phyloP scores from a whole-genome alignment of 2,888 invertebrate species.

The Brachynemurus nebulosus region DNA sequence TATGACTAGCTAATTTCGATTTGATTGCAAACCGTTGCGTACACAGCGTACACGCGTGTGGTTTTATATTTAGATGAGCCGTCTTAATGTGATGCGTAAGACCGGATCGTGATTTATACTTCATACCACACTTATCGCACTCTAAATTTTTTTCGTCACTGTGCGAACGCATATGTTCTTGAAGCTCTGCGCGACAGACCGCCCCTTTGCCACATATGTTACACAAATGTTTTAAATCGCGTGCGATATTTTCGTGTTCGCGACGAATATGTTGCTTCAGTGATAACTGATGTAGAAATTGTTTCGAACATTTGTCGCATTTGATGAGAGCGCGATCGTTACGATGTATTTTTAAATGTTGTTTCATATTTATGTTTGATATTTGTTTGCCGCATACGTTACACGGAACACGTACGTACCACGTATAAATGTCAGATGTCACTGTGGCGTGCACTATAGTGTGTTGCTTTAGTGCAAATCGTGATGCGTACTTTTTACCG shows the following conservation, averaged over 20 bases:
- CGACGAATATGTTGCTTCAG: not conserved
- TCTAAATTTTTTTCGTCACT: not conserved
- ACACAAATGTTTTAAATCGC: not conserved
- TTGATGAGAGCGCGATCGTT: not conserved
- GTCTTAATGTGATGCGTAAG: slow-evolving; percentile 3
- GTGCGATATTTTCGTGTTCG: not conserved
- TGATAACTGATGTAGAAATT: not conserved
- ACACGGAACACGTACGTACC: not conserved
- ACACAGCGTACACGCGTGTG: slow-evolving; percentile 10
- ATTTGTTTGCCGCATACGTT: not conserved
- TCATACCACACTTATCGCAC: not conserved
- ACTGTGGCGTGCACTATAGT: not conserved
- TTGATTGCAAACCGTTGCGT: not conserved
- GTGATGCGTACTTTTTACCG: not conserved
- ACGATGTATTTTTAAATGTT: not conserved
- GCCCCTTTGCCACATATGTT: not conserved
- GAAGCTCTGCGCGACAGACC: not conserved
- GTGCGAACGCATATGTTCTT: not conserved
- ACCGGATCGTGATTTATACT: slow-evolving; percentile 20
- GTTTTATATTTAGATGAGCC: slow-evolving; percentile 2
- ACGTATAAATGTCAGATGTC: no score
- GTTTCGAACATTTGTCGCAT: not conserved
- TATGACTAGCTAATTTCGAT: not conserved
- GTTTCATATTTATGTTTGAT: slow-evolving; percentile 1
- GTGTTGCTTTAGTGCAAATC: not conserved